Percentiles rank a stretch among this genome's conserved stretches.
These are phyloP conservation scores for Stramonita haemastoma DNA, from an alignment of 2,888 invertebrate genomes.

Conservation along the genomic window DNA sequence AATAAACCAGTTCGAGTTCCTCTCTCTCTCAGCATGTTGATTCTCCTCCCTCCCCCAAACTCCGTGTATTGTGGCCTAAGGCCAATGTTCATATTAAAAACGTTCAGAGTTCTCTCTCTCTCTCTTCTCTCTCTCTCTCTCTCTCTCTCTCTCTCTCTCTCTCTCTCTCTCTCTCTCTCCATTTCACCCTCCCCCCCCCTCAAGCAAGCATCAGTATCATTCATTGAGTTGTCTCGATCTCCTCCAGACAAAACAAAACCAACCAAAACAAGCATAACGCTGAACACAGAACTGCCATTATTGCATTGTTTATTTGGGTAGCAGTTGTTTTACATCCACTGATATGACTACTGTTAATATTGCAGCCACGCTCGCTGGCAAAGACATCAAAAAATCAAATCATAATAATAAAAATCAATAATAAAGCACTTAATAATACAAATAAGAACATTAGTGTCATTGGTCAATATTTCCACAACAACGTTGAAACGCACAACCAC, in stretches of 20 bases:
- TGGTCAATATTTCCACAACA: no score
- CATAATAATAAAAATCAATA: neutral
- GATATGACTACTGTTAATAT: neutral
- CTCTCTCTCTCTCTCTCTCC: no score
- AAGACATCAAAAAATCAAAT: neutral
- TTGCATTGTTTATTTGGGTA: conserved; percentile 9
- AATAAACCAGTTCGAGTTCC: no score
- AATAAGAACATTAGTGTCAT: neutral
- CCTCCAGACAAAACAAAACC: neutral
- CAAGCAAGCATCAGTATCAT: neutral
- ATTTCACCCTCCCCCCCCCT: no score
- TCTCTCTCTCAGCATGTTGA: no score
- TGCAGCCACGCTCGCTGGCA: conserved; percentile 11
- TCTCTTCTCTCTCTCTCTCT: no score
- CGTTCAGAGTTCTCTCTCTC: no score
- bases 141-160: no score
- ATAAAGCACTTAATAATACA: neutral
- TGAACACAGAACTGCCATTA: neutral
- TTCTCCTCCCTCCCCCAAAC: no score
- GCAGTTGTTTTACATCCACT: conserved; percentile 14
- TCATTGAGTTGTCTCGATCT: neutral
- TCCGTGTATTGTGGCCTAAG: no score
- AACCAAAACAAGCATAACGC: neutral
- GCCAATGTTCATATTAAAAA: no score
- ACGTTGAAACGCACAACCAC: neutral